Conservation (phyloP, 2,797 vertebrate species). For the Sarcoramphus papa region DNA sequence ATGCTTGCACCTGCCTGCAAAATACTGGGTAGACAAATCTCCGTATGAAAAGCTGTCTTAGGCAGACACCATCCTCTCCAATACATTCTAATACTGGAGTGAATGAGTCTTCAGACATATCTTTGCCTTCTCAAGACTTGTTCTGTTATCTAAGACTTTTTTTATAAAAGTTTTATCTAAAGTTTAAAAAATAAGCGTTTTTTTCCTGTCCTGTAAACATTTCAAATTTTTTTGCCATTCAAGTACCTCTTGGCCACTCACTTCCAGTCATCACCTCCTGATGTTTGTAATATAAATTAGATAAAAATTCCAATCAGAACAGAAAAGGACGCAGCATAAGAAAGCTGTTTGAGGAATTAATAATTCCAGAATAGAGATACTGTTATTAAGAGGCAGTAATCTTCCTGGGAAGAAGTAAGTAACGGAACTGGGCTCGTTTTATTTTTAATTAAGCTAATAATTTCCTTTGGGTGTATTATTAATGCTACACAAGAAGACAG, state of each 20-base stretch:
- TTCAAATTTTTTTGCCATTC: neutral
- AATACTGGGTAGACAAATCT: neutral
- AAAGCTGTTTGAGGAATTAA: neutral
- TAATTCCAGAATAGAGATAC: neutral
- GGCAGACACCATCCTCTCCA: neutral
- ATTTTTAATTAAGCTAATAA: neutral
- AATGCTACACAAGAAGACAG: neutral
- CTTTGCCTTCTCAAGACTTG: neutral
- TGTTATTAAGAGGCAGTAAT: neutral
- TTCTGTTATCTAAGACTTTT: neutral
- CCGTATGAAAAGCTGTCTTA: neutral
- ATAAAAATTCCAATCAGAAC: neutral
- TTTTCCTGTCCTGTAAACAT: neutral
- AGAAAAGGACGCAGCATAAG: neutral
- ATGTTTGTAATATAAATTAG: neutral
- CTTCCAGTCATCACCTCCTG: neutral
- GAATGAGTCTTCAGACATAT: neutral
- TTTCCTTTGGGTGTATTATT: neutral
- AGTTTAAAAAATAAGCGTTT: neutral
- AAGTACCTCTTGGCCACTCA: neutral
- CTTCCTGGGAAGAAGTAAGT: neutral
- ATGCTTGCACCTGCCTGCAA: conserved; percentile 8
- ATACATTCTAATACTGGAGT: neutral
- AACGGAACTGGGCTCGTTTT: neutral
- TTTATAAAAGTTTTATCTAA: neutral